Evolutionary conservation across 23 tunicate species (phyloP).

Genomic region (Corella eumyota): DNA sequence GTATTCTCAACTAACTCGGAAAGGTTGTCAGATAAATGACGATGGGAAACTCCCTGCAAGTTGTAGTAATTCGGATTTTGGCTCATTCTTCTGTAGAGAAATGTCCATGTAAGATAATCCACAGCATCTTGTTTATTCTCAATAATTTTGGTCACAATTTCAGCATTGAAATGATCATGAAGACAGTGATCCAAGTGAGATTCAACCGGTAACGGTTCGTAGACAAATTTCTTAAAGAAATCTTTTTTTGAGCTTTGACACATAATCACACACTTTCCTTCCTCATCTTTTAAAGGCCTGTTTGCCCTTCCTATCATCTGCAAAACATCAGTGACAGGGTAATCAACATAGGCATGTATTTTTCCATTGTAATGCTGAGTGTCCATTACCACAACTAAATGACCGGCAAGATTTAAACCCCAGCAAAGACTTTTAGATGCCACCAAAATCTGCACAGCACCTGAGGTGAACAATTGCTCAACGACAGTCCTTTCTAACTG

Average conservation of each 20-base stretch:
- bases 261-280: conserved; percentile 97
- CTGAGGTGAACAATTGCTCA: conserved; percentile 67
- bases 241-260: conserved; percentile 99
- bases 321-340: conserved; percentile 91
- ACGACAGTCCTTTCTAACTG: conserved; percentile 63
- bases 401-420: conserved; percentile 70
- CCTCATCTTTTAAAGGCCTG: conserved; percentile 82
- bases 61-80: conserved; percentile 99
- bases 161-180: conserved; percentile 99
- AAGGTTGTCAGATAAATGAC: conserved; percentile 88
- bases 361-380: conserved; percentile 99
- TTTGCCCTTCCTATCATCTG: conserved; percentile 98
- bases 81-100: conserved; percentile 92
- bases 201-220: conserved; percentile 97
- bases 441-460: conserved; percentile 90
- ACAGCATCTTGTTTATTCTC: conserved; percentile 99
- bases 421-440: conserved; percentile 83
- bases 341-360: conserved; percentile 91
- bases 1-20: conserved; percentile 94
- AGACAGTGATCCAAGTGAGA: conserved; percentile 90
- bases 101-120: conserved; percentile 97
- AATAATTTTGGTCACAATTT: conserved; percentile 97
- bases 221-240: conserved; percentile 94
- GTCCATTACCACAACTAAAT: conserved; percentile 88
- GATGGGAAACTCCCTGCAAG: conserved; percentile 88